phyloP scores from a whole-genome alignment of 2,113 vertebrate genomes.

The Mobula hypostoma region DNA sequence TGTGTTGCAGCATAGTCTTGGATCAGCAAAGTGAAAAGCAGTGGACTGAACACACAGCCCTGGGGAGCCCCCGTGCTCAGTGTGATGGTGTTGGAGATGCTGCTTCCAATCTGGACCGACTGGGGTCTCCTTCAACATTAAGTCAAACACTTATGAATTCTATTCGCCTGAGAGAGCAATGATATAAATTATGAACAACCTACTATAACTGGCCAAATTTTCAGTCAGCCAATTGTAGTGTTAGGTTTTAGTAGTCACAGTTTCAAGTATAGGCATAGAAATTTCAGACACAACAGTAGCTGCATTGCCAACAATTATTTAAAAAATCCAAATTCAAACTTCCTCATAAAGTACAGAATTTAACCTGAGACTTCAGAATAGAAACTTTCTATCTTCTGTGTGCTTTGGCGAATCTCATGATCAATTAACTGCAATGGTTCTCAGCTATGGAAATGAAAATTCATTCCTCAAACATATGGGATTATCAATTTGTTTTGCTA shows the following conservation, averaged over 20 bases:
- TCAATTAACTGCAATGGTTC: too few relatives aligned
- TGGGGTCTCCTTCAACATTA: background rate
- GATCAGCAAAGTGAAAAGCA: too few relatives aligned
- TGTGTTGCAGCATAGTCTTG: too few relatives aligned
- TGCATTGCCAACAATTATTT: background rate
- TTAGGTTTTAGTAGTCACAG: constrained; percentile 60
- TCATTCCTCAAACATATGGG: background rate
- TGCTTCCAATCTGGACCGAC: too few relatives aligned
- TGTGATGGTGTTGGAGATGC: too few relatives aligned
- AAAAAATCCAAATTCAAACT: background rate
- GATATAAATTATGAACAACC: constrained; percentile 62
- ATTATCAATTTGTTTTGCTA: background rate
- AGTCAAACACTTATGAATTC: constrained; percentile 6
- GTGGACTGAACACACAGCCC: too few relatives aligned
- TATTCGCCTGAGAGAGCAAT: background rate
- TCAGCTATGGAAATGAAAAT: background rate
- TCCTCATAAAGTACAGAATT: background rate
- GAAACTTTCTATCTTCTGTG: too few relatives aligned
- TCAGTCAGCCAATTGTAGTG: constrained; percentile 49
- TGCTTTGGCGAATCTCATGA: too few relatives aligned
- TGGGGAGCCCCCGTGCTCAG: too few relatives aligned
- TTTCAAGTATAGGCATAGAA: constrained; percentile 57
- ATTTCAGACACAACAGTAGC: constrained; percentile 6
- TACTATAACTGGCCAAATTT: constrained; percentile 50
- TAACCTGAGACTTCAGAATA: background rate